Evolutionary conservation across 2,888 invertebrate species (phyloP), one percentile per base, ranked within the genome.

Genomic region (Synanthedon myopaeformis): DNA sequence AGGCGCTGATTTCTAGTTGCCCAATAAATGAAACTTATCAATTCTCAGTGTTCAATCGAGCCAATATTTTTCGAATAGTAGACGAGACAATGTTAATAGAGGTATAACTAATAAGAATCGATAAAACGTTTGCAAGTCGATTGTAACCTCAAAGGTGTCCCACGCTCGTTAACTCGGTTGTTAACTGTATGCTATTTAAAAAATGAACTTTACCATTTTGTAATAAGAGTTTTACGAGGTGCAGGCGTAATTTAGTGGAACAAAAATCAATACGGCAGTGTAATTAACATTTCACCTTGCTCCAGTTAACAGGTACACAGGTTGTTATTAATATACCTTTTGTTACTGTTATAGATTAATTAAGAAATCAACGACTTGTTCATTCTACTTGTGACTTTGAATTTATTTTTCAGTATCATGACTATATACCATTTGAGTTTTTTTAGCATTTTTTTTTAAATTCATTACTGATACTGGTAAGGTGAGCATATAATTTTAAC

Each of bases 201-300:
- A 13, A 35, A 52, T 48, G 28, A 52, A 48, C 14, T 52, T 35
- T 45, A 23, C n/a, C 28, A 28, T 14, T 45, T 45, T 45, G 45
- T 45, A 45, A 45, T 45, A 45, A 45, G 45, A 45, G 45, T 45
- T 45, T 45, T 45, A 8, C 2, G 53, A 23, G 51, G 51, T 61
- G 58, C 55, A 57, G 56, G 54, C 52, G 48, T 51, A 51, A 51
- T 55, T 55, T 62, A 61, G 61, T 65, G 52, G 55, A 56, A 51
- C 60, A 59, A 58, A 57, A 70, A 66, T 73, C 67, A 65, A 69
- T 73, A 77, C 72, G 67, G 69, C 58, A 66, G 57, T 68, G 57
- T 78, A 77, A 80, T 80, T 79, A 81, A 67, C 66, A 70, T 74
- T 74, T 79, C 70, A 77, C 82, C 82, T 82, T 75, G 81, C 76